These are phyloP conservation scores for Hypsopygia costalis DNA, from an alignment of 2,888 invertebrate species.

Conservation along the genomic window DNA sequence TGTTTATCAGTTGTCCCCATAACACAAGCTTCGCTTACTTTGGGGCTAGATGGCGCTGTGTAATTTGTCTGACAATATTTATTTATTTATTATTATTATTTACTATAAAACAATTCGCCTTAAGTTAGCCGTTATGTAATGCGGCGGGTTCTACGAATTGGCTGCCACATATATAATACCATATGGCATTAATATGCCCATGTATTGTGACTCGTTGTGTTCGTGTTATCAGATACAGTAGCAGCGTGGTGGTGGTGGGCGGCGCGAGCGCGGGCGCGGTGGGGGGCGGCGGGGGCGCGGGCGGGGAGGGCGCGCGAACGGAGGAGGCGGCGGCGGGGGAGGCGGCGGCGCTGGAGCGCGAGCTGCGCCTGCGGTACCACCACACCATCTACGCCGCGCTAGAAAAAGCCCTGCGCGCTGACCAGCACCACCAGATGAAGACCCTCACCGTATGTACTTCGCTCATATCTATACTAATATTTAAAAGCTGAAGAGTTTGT, in stretches of 20 bases:
- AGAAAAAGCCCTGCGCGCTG: constrained; percentile 89
- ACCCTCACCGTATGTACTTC: constrained; percentile 77
- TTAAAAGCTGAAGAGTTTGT: no score
- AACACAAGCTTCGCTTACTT: no score
- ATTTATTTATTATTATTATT: no score
- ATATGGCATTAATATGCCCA: no score
- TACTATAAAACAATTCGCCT: no score
- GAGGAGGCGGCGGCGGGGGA: constrained; percentile 45
- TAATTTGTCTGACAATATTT: no score
- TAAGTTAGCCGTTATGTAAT: no score
- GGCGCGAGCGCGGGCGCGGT: constrained; percentile 15
- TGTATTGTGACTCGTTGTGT: no score
- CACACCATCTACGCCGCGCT: constrained; percentile 87
- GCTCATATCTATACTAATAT: background rate
- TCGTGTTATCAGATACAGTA: constrained; percentile 21
- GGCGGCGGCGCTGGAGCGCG: constrained; percentile 49
- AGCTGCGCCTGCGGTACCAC: constrained; percentile 90
- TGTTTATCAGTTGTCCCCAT: no score
- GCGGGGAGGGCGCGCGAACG: constrained; percentile 28
- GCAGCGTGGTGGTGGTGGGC: constrained; percentile 21
- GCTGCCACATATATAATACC: no score
- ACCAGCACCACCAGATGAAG: constrained; percentile 91
- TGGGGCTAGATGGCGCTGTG: no score
- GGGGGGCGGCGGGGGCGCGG: constrained; percentile 18
- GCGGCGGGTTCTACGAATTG: no score